Evolutionary conservation across 2,113 vertebrate species (phyloP), one percentile per base, ranked within the genome.

Genomic region (Lepus europaeus): DNA sequence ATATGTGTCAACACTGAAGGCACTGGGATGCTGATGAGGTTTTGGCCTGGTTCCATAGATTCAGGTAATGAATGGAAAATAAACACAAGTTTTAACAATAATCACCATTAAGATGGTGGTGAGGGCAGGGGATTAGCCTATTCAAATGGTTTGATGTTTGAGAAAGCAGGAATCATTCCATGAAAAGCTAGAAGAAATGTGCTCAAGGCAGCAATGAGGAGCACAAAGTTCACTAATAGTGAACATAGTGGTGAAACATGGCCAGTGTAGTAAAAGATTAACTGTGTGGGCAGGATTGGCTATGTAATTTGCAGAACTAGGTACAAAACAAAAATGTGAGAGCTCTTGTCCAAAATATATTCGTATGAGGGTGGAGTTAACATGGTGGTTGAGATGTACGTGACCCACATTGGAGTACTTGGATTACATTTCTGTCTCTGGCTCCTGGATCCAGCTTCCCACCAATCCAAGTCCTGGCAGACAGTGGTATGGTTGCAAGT

Each of bases 51-150:
- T 36, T 70, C 68, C n/a, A 77, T 19, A 59, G 12, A 51, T 83
- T 14, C 19, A 49, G 36, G 56, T 49, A 70, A 11, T 8, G 5
- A 66, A 33, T 68, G 2, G 70, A 39, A 12, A 90, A 53, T 39
- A 51, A 66, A 27, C 31, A 29, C 14, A 6, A 51, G 5, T 23
- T 45, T 87, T 33, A 31, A 66, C 16, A 72, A 31, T n/a, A 9
- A 22, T 22, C 56, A 11, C 14, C 20, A 3, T 13, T 73, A 66
- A 51, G 5, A 27, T 77, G 23, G 3, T 25, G 11, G 1, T 5
- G 2, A 4, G 3, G 10, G 1, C 29, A 2, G 16, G 6, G 1
- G 13, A 63, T 13, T 9, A 89, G 17, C 11, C 3, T 13, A 6
- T 4, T 79, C 8, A 53, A 33, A 33, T 49, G 33, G 17, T 31